Evolutionary conservation across 2,113 vertebrate species (phyloP), one percentile per base, ranked within the genome.

Genomic region (Ctenomys sociabilis): DNA sequence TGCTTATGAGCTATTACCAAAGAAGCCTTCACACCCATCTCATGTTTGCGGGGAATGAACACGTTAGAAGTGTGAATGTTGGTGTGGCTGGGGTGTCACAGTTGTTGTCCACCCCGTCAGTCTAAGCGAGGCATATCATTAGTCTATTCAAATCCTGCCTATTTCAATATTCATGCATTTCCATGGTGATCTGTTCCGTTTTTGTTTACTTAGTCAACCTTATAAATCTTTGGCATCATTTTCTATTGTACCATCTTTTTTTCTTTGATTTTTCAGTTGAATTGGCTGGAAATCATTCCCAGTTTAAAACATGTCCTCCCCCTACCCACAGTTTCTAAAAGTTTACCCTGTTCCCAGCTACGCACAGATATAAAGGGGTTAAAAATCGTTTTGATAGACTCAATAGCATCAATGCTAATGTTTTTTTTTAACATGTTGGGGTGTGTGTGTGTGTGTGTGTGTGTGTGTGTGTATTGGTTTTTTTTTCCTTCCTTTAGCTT

Each of bases 91-190:
- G 90, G 86, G 85, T 95, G 96, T 96, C 94, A 94, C 91, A 87
- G 94, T 97, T 96, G 96, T 97, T 97, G 93, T 37, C 96, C 94
- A 97, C 97, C 97, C 97, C 97, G 97, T 98, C 97, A 97, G 94
- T 97, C 95, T 91, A 66, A 96, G 94, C 88, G 92, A 96, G 89
- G 95, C 96, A 72, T 95, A 73, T 97, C 96, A 91, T 97, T 97
- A 96, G 91, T 96, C 96, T 96, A 96, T 96, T 98, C 97, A 97
- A 37, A 96, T 97, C 97, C 95, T 84, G 96, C 95, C 87, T 95
- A 0, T 97, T 97, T 97, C 96, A 97, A 94, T 97, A 98, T 97
- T 97, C 97, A 97, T 97, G 87, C 73, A 98, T 97, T 97, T 97
- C 96, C 97, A 95, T 96, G 96, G 96, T 96, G 95, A 98, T 96